These are phyloP conservation scores for Euwallacea similis DNA, from an alignment of 1,140 invertebrate genomes.

Conservation along the genomic window DNA sequence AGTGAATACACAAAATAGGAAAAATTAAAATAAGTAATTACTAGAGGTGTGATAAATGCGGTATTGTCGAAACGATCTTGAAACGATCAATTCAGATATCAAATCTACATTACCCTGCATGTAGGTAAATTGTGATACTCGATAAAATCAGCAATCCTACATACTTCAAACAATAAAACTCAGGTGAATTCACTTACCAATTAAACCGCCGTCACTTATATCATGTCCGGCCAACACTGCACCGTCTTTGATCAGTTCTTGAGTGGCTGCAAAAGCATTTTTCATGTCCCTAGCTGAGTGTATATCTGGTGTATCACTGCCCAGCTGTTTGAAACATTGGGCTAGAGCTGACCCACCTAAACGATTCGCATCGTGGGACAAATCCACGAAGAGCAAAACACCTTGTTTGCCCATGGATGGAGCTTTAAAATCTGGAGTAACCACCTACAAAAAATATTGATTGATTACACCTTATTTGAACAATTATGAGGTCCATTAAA, in stretches of 20 bases:
- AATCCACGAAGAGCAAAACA: conserved; percentile 69
- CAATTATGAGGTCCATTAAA: not conserved
- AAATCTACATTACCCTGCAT: no score
- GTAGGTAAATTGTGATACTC: no score
- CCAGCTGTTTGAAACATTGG: conserved; percentile 87
- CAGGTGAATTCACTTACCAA: conserved; percentile 51
- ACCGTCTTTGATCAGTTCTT: conserved; percentile 75
- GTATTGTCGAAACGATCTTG: no score
- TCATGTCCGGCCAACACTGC: conserved; percentile 90
- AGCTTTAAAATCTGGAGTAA: conserved; percentile 89
- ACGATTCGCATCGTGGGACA: conserved; percentile 66
- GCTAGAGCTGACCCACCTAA: conserved; percentile 91
- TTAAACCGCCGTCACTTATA: conserved; percentile 92
- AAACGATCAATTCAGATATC: no score
- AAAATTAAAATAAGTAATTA: no score
- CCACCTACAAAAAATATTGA: conserved; percentile 41
- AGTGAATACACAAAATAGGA: no score
- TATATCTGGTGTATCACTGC: conserved; percentile 79
- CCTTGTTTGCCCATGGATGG: conserved; percentile 60
- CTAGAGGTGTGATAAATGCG: no score
- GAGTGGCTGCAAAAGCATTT: conserved; percentile 79
- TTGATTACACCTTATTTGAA: not conserved
- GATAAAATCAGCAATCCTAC: no score
- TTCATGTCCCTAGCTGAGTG: conserved; percentile 68
- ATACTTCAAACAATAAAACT: no score